Base-by-base conservation (phyloP, 2,888 invertebrate species). In the Ophioninae sp. region DNA sequence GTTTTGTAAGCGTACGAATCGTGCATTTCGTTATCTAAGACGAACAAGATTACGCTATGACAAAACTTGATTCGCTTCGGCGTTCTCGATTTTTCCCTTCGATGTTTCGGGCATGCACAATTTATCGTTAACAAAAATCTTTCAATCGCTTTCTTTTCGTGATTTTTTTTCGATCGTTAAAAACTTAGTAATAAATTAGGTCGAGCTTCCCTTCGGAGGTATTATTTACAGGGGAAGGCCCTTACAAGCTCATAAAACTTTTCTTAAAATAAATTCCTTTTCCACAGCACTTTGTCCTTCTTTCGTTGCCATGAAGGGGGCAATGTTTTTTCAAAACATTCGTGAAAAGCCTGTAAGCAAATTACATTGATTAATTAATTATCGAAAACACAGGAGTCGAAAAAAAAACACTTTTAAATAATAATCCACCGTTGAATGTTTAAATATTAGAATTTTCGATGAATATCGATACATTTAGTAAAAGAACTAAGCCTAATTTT, bases 331-430 rank as follows among this genome's bases (percentile, higher is more conserved):
- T 83, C 39, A 81, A 51, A 69, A 81, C 69, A 83, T 74, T 74
- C 81, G 83, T 51, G 74, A 39, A 13, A 81, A 81, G 44, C 81
- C 83, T 83, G 61, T 44, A 81, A 68, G 23, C n/a, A 79, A 22
- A 67, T 17, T 68, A 9, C 3, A 22, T 17, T 6, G 7, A 56
- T 6, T 68, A 20, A 37, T 39, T 81, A 30, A 30, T 56, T 51
- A 7, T 20, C 51, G 2, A 64, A 13, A 22, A 0, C 13, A 51
- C 51, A 7, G 37, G 44, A 37, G 13, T 37, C 20, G 9, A 58
- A 65, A 58, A 17, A 59, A n/a, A 37, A 22, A 56, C 23, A 30
- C 10, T 30, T 3, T 1, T 30, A 30, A 30, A 1, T 3, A 30
- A 30, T 30, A 30, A 30, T 30, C 3, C 30, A 30, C 30, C 3